phyloP scores from a whole-genome alignment of 1,140 invertebrate species.

The Neodiprion pinetum region DNA sequence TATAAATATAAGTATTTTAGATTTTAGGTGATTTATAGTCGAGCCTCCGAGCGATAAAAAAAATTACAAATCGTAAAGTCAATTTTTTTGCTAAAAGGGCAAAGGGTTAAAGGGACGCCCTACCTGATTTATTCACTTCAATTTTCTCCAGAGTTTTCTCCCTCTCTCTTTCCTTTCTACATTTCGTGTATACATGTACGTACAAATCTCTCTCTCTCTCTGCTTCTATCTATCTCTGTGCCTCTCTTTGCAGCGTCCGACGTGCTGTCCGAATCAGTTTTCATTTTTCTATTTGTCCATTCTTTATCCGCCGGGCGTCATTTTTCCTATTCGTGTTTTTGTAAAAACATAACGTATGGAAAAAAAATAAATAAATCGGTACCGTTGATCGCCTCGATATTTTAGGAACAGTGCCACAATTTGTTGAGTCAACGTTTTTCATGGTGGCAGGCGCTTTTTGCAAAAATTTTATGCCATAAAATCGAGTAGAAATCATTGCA shows the following conservation, averaged over 20 bases:
- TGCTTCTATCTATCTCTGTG: no score
- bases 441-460: no score
- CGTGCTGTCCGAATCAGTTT: not conserved
- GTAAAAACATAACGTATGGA: not conserved
- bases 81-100: not conserved
- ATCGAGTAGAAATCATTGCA: no score
- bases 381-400: no score
- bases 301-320: not conserved
- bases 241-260: not conserved
- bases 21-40: not conserved
- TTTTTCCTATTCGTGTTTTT: not conserved
- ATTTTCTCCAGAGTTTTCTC: not conserved
- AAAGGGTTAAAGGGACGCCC: not conserved
- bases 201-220: no score
- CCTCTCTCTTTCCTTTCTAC: not conserved
- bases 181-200: no score
- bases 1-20: constrained; percentile 4
- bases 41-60: not conserved
- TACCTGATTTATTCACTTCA: not conserved
- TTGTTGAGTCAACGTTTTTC: no score
- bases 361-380: not conserved
- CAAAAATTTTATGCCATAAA: no score
- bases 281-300: not conserved
- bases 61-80: constrained; percentile 5
- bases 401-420: no score